Evolutionary conservation across 2,888 invertebrate species (phyloP), one percentile per base, ranked within the genome.

Genomic region (Chloromyia formosa): DNA sequence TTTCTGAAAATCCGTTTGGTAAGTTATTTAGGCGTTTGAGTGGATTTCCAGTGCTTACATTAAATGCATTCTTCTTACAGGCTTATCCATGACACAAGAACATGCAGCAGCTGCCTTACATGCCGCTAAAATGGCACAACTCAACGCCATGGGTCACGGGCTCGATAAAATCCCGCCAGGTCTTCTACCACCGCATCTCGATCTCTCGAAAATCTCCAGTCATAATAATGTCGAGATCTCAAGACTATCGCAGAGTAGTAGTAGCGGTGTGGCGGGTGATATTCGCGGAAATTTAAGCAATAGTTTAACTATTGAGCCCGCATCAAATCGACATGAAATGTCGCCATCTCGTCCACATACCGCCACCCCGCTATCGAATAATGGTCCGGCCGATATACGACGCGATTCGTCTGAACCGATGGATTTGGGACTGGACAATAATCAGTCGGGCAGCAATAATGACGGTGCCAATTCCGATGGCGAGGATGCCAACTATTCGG

Each of bases 1-100:
- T 95, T 81, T 93, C 94, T 1, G 94, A 95, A 83, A 94, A 93
- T 82, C 91, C 93, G 69, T 90, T 91, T 77, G 89, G 92, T 86
- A 83, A 88, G 86, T 81, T 16, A n/a, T n/a, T n/a, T n/a, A n/a
- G n/a, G n/a, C n/a, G n/a, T n/a, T 40, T 35, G 27, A 35, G 7
- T 35, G 7, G 7, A 12, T 49, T 49, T 49, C 49, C 12, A 49
- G 10, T 7, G 3, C 12, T 49, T 3, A 49, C 12, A 49, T 49
- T 35, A 35, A 35, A 35, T 49, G 49, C 61, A 20, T 72, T 27
- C 49, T 71, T 42, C 61, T 78, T 79, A 3, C 75, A 85, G 86
- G 85, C 75, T 88, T 90, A 87, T 89, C 89, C 12, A 88, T 91
- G 83, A 88, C 88, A 78, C 88, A 89, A 64, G 91, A 91, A 77